Conservation (phyloP, 2,113 vertebrate genomes). For the Eclectus roratus region DNA sequence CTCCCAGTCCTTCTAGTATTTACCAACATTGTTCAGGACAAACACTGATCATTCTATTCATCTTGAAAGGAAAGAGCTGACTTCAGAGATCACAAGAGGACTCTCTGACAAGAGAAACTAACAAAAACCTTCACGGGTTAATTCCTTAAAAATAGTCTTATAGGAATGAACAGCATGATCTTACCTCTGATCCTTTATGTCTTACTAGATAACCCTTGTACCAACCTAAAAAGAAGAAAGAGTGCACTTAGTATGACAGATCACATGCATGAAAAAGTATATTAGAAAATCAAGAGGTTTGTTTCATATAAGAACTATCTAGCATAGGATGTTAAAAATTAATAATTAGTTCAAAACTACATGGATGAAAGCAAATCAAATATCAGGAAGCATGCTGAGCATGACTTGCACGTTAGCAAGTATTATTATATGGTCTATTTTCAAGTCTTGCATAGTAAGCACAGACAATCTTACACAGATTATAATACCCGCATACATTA, state of each 20-base stretch:
- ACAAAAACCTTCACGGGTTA: fast-evolving
- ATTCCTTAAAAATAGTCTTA: neutral
- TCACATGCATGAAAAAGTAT: neutral
- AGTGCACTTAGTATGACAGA: neutral
- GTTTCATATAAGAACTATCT: neutral
- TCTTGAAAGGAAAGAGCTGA: neutral
- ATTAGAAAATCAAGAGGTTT: fast-evolving
- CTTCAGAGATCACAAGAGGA: neutral
- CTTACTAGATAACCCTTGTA: constrained; percentile 86
- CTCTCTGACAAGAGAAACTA: neutral
- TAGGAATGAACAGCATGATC: neutral
- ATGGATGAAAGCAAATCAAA: neutral
- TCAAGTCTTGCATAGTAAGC: neutral
- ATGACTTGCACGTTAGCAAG: neutral
- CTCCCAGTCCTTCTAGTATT: neutral
- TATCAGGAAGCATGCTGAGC: neutral
- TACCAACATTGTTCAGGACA: neutral
- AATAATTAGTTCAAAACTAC: neutral
- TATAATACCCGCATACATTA: neutral
- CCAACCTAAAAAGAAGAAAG: constrained; percentile 84
- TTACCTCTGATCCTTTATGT: constrained; percentile 86
- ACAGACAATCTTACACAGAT: neutral
- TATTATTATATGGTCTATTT: neutral
- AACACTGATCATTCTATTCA: neutral
- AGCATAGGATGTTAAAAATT: neutral